A percentile compares a stretch with the other conserved stretches of the same genome.
Conservation (phyloP, 2,113 vertebrate genomes). For the Barbus barbus region DNA sequence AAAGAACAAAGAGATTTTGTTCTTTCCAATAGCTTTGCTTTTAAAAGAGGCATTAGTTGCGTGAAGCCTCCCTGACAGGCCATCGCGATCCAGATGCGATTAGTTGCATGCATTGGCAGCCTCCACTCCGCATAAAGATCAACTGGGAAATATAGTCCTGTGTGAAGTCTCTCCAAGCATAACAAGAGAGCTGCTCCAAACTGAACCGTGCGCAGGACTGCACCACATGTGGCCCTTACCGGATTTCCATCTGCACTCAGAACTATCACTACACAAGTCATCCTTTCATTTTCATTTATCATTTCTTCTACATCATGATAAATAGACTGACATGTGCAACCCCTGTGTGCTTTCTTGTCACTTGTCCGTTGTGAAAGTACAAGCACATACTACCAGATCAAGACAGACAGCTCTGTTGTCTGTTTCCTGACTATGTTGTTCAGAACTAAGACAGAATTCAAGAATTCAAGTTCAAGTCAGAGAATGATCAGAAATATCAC, state of each 20-base stretch:
- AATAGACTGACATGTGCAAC: not conserved
- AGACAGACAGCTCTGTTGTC: not conserved
- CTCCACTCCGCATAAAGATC: constrained; percentile 32
- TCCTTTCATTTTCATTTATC: not conserved
- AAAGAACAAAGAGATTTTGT: constrained; percentile 5
- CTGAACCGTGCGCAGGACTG: constrained; percentile 5
- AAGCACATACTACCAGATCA: not conserved
- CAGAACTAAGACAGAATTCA: not conserved
- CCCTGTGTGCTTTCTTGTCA: not conserved
- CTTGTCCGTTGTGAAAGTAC: not conserved
- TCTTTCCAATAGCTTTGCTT: constrained; percentile 8
- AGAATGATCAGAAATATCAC: not conserved
- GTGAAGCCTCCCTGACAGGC: constrained; percentile 1
- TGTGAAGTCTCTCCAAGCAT: constrained; percentile 58
- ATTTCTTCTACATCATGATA: constrained; percentile 14
- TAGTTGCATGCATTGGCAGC: constrained; percentile 48
- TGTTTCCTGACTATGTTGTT: not conserved
- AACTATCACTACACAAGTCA: constrained; percentile 40
- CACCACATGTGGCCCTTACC: constrained; percentile 44
- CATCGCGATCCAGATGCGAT: constrained; percentile 40
- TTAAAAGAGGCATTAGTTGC: constrained; percentile 32
- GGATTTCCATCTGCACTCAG: constrained; percentile 40
- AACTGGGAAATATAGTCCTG: constrained; percentile 51
- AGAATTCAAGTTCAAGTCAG: too few relatives aligned
- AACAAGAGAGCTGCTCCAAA: constrained; percentile 41